Percentiles rank a stretch among this genome's conserved stretches.
phyloP scores from a whole-genome alignment of 1,140 invertebrate genomes.

The Chrysoperla carnea region DNA sequence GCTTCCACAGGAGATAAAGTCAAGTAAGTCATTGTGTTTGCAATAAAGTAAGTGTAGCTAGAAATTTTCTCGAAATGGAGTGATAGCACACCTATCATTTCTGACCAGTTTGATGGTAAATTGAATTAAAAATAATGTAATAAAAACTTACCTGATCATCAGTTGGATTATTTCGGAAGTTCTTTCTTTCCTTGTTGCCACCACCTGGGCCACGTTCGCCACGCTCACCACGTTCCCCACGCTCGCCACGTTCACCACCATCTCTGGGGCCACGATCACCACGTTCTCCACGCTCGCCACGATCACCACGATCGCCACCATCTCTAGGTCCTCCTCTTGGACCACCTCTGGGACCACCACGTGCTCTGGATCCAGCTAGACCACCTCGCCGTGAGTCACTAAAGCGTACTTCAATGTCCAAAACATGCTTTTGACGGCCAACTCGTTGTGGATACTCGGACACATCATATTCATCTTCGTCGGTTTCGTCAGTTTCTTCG shows the following conservation, averaged over 20 bases:
- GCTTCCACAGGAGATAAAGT: no score
- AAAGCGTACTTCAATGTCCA: slow-evolving; percentile 83
- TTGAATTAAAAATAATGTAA: no score
- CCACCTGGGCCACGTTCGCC: slow-evolving; percentile 18
- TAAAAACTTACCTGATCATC: neutral
- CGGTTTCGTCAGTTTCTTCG: slow-evolving; percentile 37
- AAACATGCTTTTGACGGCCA: slow-evolving; percentile 67
- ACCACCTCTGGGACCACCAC: slow-evolving; percentile 31
- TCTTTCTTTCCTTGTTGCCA: slow-evolving; percentile 17
- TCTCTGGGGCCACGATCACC: slow-evolving; percentile 18
- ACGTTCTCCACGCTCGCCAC: slow-evolving; percentile 11
- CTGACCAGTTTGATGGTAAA: no score
- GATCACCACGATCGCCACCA: slow-evolving; percentile 9
- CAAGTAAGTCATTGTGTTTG: no score
- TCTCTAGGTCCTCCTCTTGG: slow-evolving; percentile 17
- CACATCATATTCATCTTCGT: slow-evolving; percentile 51
- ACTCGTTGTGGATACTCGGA: slow-evolving; percentile 73
- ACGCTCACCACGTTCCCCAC: slow-evolving; percentile 14
- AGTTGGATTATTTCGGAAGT: neutral
- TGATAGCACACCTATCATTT: no score
- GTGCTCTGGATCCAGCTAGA: slow-evolving; percentile 35
- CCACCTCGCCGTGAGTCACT: slow-evolving; percentile 58
- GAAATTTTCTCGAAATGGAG: no score
- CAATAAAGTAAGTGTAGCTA: no score
- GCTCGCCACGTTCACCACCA: slow-evolving; percentile 14